Base-by-base conservation (phyloP, 2,113 vertebrate genomes). In the Tychaedon coryphoeus region DNA sequence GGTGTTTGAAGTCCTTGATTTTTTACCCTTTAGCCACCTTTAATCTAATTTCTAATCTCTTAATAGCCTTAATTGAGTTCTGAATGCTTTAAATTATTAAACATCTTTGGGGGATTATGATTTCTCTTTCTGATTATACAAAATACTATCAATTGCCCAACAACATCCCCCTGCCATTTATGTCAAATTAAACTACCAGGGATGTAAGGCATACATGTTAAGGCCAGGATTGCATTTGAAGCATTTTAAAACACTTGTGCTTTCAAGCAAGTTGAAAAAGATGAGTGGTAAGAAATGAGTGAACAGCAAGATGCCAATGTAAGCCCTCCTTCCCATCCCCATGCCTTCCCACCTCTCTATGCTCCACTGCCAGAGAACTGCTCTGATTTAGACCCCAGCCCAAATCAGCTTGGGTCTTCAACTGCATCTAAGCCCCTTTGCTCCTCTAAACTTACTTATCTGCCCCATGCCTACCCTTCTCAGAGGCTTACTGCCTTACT, bases 41-140 rank as follows among this genome's bases (percentile, higher is more conserved):
- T 86, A 93, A 94, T 96, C 86, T 96, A 92, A 88, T 95, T 97
- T 95, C 67, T 97, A 96, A 95, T 94, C 86, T 95, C 95, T 80
- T 97, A 96, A 94, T 90, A 92, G 84, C 74, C 43, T 94, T 95
- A 97, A 95, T 84, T 94, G 90, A 86, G 82, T 92, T 93, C 92
- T 90, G 80, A 93, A 79, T 61, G 48, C 43, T 90, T 83, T 69
- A 84, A 91, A 94, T 94, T 95, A 94, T 96, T 91, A 87, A 95
- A 87, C 38, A 74, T 86, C 78, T 87, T 86, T 43, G 36, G 51
- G 62, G 50, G 40, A 93, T 91, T 91, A 91, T 58, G 43, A 93
- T 91, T 90, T 92, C 40, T 91, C 57, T 90, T 96, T 93, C 86
- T 86, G 74, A 89, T 86, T 93, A 86, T 36, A 86, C 67, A 88